Conservation (phyloP, 2,797 vertebrate species). For the Gymnopithys bicolor region DNA sequence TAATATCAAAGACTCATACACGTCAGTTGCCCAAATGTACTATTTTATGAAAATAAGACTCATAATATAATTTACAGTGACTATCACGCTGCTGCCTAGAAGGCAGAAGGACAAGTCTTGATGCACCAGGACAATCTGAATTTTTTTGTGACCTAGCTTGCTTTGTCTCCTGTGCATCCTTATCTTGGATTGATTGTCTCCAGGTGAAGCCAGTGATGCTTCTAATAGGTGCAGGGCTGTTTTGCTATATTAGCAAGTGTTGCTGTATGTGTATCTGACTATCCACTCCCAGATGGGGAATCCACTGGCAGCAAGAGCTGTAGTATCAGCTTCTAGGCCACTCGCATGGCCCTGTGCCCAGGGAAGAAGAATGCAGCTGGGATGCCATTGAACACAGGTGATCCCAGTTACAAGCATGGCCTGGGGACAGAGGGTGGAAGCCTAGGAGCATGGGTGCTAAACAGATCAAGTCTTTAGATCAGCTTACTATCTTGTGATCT, state of each 20-base stretch:
- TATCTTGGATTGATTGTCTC: neutral
- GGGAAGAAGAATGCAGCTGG: neutral
- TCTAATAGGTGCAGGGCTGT: neutral
- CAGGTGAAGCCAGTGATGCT: neutral
- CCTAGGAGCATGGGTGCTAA: conserved; percentile 8
- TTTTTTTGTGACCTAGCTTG: neutral
- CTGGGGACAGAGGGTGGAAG: conserved; percentile 40
- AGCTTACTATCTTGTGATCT: conserved; percentile 41
- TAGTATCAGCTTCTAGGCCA: neutral
- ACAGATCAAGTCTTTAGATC: conserved; percentile 24
- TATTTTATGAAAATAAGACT: neutral
- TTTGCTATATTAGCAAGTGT: neutral
- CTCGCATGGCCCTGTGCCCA: neutral
- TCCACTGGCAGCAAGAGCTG: neutral
- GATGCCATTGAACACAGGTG: neutral
- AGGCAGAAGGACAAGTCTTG: neutral
- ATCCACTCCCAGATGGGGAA: neutral
- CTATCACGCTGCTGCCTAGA: neutral
- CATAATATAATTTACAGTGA: neutral
- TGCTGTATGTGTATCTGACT: neutral
- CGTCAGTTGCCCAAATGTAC: neutral
- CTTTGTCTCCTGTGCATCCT: neutral
- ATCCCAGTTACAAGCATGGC: conserved; percentile 36
- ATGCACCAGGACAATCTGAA: neutral
- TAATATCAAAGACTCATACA: neutral